A percentile compares a stretch with the other conserved stretches of the same genome.
Evolutionary conservation across 1,140 invertebrate species (phyloP).

Genomic region (Pteromalus puparum): DNA sequence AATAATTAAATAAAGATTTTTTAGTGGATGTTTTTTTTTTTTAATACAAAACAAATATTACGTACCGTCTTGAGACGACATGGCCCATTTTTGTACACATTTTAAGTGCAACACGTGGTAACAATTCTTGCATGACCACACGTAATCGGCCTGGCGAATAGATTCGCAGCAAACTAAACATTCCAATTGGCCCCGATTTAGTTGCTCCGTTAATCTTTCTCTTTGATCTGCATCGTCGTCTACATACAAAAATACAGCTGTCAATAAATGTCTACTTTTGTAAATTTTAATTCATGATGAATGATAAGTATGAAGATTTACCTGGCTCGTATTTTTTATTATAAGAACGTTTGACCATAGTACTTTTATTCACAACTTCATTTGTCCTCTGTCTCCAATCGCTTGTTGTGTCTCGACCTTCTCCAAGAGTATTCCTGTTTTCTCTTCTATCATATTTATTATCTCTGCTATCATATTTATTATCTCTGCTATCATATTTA

Average conservation of each 20-base stretch:
- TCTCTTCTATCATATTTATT: conserved; percentile 3
- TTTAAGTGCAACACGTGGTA: conserved; percentile 93
- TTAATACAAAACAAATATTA: conserved; percentile 17
- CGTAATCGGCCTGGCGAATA: conserved; percentile 84
- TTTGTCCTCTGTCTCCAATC: conserved; percentile 64
- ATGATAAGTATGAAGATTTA: conserved; percentile 45
- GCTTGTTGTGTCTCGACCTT: conserved; percentile 55
- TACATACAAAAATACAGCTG: conserved; percentile 47
- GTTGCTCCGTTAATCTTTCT: conserved; percentile 87
- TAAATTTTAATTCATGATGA: conserved; percentile 1
- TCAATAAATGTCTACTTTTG: background rate
- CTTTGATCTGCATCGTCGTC: conserved; percentile 81
- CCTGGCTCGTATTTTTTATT: conserved; percentile 63
- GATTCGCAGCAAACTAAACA: conserved; percentile 95
- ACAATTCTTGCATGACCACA: conserved; percentile 94
- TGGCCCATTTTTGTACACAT: conserved; percentile 94
- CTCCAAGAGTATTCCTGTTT: conserved; percentile 54
- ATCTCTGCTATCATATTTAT: conserved; percentile 28
- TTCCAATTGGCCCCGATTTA: conserved; percentile 86
- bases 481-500: conserved; percentile 1
- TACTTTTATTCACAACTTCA: conserved; percentile 51
- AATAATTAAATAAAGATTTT: background rate
- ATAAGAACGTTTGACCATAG: conserved; percentile 52
- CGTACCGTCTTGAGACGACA: conserved; percentile 84
- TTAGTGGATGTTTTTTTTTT: background rate